phyloP scores from a whole-genome alignment of 2,888 invertebrate species.

The Cordilura impudica region DNA sequence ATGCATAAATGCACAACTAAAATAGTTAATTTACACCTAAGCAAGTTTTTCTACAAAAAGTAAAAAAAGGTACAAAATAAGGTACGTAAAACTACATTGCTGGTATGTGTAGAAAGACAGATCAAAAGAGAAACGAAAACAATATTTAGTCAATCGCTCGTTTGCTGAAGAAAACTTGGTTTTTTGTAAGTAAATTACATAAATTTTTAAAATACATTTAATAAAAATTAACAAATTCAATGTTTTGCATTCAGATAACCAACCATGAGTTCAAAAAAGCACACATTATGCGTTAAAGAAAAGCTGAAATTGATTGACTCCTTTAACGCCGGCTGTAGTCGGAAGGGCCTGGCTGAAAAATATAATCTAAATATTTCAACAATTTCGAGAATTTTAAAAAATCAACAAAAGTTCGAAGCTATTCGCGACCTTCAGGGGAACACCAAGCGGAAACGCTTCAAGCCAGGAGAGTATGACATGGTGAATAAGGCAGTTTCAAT shows the following conservation, averaged over 20 bases:
- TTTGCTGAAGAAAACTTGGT: background rate
- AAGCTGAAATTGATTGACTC: slow-evolving; percentile 8
- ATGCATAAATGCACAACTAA: slow-evolving; percentile 5
- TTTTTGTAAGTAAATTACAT: background rate
- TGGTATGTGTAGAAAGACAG: too few species aligned
- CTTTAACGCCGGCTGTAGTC: slow-evolving; percentile 18
- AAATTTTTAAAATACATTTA: background rate
- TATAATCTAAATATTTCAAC: slow-evolving; percentile 32
- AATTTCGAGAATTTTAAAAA: too few species aligned
- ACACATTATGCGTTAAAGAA: background rate
- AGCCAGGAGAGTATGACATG: too few species aligned
- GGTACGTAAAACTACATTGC: too few species aligned
- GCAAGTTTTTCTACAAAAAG: background rate
- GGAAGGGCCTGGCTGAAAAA: slow-evolving; percentile 21
- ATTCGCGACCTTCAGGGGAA: slow-evolving; percentile 10
- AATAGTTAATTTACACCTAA: too few species aligned
- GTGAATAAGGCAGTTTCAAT: too few species aligned
- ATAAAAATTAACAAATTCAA: too few species aligned
- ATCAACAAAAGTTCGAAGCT: too few species aligned
- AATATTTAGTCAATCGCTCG: background rate
- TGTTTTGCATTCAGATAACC: background rate
- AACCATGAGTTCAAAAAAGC: slow-evolving; percentile 25
- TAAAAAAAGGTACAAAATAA: background rate
- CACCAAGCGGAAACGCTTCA: slow-evolving; percentile 20
- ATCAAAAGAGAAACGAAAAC: too few species aligned